Percentiles rank a stretch among this genome's conserved stretches.
Conservation (phyloP, 2,113 vertebrate genomes). For the Ariopsis seemanni region DNA sequence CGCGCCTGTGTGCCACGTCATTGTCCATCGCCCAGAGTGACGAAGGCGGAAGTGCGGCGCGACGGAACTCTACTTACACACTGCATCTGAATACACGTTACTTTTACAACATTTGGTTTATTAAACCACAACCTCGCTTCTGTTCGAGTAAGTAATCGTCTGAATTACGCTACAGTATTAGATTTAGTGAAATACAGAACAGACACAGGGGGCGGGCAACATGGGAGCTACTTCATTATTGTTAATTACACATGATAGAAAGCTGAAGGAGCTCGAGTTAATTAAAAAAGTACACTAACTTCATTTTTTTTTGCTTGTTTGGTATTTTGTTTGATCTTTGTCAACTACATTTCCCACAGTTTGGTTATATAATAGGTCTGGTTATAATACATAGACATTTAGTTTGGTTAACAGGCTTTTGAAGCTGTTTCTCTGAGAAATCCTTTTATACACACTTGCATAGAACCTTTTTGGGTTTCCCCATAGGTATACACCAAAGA, state of each 20-base stretch:
- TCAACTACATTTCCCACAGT: neutral
- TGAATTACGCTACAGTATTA: neutral
- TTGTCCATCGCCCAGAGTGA: constrained; percentile 20
- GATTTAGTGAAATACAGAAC: too few relatives aligned
- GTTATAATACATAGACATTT: neutral
- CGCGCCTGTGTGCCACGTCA: constrained; percentile 34
- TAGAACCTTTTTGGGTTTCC: neutral
- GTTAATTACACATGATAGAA: neutral
- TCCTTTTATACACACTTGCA: neutral
- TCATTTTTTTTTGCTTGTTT: neutral
- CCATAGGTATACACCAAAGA: too few relatives aligned
- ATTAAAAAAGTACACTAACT: too few relatives aligned
- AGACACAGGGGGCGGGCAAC: neutral
- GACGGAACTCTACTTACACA: neutral
- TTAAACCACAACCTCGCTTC: neutral
- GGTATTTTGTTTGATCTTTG: neutral
- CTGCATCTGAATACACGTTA: neutral
- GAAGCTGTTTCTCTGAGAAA: neutral
- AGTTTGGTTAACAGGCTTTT: neutral
- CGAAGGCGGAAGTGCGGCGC: constrained; percentile 21
- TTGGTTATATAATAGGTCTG: neutral
- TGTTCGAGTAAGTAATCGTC: neutral
- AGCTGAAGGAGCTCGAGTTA: neutral
- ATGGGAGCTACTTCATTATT: neutral
- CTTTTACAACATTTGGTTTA: neutral